Conservation (phyloP, 2,888 invertebrate species). For the Clistopyga incitator region DNA sequence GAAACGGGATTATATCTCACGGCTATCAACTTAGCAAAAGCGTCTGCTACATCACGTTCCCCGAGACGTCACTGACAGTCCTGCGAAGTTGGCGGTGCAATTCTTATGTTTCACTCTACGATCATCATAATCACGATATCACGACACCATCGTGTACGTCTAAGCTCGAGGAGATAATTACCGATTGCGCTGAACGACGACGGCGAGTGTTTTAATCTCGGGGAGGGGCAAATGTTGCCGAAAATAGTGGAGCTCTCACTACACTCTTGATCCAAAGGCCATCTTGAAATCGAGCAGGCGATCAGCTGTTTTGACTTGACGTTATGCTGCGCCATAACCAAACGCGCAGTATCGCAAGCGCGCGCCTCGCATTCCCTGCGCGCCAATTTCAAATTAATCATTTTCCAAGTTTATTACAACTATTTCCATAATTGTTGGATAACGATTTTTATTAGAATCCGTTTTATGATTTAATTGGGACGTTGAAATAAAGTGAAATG, state of each 20-base stretch:
- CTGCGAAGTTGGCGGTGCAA: conserved; percentile 9
- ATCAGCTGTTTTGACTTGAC: conserved; percentile 72
- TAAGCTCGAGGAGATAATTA: conserved; percentile 66
- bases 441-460: too few relatives aligned
- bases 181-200: conserved; percentile 71
- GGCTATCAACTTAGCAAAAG: conserved; percentile 64
- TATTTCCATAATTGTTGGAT: too few relatives aligned
- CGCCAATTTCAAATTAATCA: not conserved
- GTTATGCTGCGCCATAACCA: conserved; percentile 13
- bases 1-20: not conserved
- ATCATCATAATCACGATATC: not conserved
- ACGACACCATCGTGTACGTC: not conserved
- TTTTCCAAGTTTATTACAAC: not conserved
- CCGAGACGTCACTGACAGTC: conserved; percentile 78
- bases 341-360: conserved; percentile 14
- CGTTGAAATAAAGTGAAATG: too few relatives aligned
- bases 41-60: conserved; percentile 78
- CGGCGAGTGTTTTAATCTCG: conserved; percentile 70
- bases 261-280: conserved; percentile 74
- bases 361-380: not conserved
- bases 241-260: conserved; percentile 73
- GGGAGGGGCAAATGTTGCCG: conserved; percentile 73
- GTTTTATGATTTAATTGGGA: too few relatives aligned
- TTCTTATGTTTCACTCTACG: not conserved
- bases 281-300: conserved; percentile 72